phyloP scores from a whole-genome alignment of 2,113 vertebrate genomes.

The Acrocephalus arundinaceus region DNA sequence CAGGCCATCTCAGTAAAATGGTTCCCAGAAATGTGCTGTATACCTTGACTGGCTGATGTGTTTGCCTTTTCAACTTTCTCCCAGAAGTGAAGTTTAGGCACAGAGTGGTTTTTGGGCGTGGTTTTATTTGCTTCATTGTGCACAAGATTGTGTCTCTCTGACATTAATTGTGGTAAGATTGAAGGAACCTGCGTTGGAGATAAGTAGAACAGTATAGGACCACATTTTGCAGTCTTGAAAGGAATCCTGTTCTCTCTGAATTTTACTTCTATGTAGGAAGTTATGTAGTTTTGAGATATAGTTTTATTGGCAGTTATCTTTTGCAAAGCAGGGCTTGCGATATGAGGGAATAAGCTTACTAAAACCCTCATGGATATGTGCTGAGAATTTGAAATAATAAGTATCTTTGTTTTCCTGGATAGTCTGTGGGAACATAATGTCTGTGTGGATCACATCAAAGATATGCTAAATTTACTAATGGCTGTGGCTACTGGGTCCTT shows the following conservation, averaged over 20 bases:
- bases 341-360: background rate
- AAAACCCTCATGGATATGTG: background rate
- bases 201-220: background rate
- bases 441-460: background rate
- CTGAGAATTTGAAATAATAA: background rate
- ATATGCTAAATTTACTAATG: background rate
- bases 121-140: background rate
- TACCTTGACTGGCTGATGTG: background rate
- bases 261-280: background rate
- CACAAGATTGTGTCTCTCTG: background rate
- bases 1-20: background rate
- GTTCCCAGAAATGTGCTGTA: background rate
- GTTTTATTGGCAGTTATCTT: background rate
- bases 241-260: background rate
- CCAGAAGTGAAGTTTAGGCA: background rate
- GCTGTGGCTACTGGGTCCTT: background rate
- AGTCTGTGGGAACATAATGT: background rate
- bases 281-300: background rate
- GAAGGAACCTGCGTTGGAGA: background rate
- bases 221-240: background rate
- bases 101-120: rapidly evolving
- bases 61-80: background rate
- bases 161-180: background rate
- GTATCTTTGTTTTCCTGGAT: background rate
- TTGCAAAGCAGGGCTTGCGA: background rate